phyloP scores from a whole-genome alignment of 2,888 invertebrate genomes.

The Eretmocerus hayati region DNA sequence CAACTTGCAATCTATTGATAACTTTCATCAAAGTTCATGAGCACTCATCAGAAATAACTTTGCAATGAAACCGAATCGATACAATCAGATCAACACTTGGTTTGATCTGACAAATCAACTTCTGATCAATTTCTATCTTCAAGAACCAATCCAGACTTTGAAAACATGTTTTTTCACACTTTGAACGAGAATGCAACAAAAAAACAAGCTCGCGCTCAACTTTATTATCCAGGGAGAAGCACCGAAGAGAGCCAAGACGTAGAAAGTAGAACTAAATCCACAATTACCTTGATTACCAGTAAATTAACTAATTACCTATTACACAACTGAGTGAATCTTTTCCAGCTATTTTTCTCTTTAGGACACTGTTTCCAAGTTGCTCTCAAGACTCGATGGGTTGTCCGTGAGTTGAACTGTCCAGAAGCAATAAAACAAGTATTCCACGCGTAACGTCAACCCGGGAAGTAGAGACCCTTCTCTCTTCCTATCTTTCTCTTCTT shows the following conservation, averaged over 20 bases:
- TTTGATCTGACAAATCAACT: too few relatives aligned
- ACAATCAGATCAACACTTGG: too few relatives aligned
- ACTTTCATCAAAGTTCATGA: too few relatives aligned
- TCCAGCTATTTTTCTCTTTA: neutral
- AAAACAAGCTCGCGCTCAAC: too few relatives aligned
- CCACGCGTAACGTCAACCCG: conserved; percentile 11
- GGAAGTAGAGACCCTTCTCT: neutral
- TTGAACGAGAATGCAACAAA: too few relatives aligned
- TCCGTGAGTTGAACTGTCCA: conserved; percentile 3
- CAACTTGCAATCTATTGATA: too few relatives aligned
- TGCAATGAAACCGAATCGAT: too few relatives aligned
- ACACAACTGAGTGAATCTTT: conserved; percentile 7
- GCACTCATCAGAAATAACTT: too few relatives aligned
- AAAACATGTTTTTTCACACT: too few relatives aligned
- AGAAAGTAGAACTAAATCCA: conserved; percentile 4
- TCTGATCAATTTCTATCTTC: too few relatives aligned
- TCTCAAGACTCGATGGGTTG: neutral
- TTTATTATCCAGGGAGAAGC: neutral
- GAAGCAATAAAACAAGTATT: conserved; percentile 18
- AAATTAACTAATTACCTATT: conserved; percentile 19
- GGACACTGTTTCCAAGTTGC: neutral
- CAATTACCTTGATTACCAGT: conserved; percentile 16
- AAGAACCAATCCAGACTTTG: too few relatives aligned
- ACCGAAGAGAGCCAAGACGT: neutral
- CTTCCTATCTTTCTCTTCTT: neutral